Evolutionary conservation across 2,888 invertebrate species (phyloP).

Genomic region (Schrankia costaestrigalis): DNA sequence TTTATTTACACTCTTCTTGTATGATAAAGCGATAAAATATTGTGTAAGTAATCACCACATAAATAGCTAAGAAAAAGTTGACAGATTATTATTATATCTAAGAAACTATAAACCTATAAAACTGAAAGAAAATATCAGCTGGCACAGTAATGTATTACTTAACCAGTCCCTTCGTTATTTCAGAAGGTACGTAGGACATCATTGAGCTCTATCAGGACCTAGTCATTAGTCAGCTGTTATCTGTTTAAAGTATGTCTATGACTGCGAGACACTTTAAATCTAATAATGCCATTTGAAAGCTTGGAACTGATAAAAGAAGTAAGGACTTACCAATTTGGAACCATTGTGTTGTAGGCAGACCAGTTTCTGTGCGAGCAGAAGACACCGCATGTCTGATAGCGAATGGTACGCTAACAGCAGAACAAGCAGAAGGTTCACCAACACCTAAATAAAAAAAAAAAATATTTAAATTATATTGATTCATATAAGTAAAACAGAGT

Average conservation of each 20-base stretch:
- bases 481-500: too few relatives aligned
- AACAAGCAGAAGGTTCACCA: constrained; percentile 63
- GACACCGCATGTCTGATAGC: constrained; percentile 81
- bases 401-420: constrained; percentile 57
- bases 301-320: background rate
- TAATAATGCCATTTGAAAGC: background rate
- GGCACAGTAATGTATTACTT: background rate
- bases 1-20: too few relatives aligned
- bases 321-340: constrained; percentile 70
- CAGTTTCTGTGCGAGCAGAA: constrained; percentile 79
- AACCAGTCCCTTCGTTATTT: background rate
- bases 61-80: too few relatives aligned
- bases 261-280: too few relatives aligned
- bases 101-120: too few relatives aligned
- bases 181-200: background rate
- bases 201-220: too few relatives aligned
- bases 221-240: too few relatives aligned
- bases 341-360: constrained; percentile 67
- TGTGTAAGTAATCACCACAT: too few relatives aligned
- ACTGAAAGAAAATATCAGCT: too few relatives aligned
- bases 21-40: too few relatives aligned
- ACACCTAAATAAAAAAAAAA: constrained; percentile 44
- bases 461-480: background rate
- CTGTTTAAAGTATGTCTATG: too few relatives aligned
- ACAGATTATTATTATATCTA: too few relatives aligned